These are phyloP conservation scores for Mactra quadrangularis DNA, from an alignment of 1,140 invertebrate genomes.

Conservation along the genomic window DNA sequence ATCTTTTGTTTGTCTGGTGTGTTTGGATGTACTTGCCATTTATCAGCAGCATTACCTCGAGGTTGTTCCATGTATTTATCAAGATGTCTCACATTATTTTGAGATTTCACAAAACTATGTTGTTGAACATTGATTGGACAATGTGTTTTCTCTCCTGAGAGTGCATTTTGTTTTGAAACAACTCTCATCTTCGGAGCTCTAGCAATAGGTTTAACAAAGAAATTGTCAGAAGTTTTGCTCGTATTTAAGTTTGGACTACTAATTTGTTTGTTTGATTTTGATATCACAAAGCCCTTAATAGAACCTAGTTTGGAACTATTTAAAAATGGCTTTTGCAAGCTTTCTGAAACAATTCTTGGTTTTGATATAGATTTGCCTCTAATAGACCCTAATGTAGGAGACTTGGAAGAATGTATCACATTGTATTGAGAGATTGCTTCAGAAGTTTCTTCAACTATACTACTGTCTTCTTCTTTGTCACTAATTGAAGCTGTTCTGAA, in stretches of 20 bases:
- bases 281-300: too few species aligned
- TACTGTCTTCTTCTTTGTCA: too few species aligned
- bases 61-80: slow-evolving; percentile 11
- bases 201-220: slow-evolving; percentile 50
- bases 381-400: too few species aligned
- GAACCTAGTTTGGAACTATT: too few species aligned
- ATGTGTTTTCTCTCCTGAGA: slow-evolving; percentile 49
- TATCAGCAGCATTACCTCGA: slow-evolving; percentile 32
- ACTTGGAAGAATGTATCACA: too few species aligned
- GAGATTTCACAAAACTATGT: slow-evolving; percentile 39
- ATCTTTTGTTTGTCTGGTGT: slow-evolving; percentile 20
- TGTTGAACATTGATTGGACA: slow-evolving; percentile 25
- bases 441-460: too few species aligned
- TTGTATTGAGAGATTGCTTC: too few species aligned
- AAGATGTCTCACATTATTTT: slow-evolving; percentile 43
- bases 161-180: slow-evolving; percentile 5
- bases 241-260: not conserved
- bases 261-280: not conserved
- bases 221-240: not conserved
- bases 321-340: too few species aligned
- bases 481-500: too few species aligned
- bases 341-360: too few species aligned
- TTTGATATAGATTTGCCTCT: too few species aligned
- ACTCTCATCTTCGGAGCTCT: slow-evolving; percentile 46
- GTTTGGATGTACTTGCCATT: slow-evolving; percentile 16